Evolutionary conservation across 1,140 invertebrate genomes (phyloP), one percentile per base, ranked within the genome.

Genomic region (Eriocheir sinensis): DNA sequence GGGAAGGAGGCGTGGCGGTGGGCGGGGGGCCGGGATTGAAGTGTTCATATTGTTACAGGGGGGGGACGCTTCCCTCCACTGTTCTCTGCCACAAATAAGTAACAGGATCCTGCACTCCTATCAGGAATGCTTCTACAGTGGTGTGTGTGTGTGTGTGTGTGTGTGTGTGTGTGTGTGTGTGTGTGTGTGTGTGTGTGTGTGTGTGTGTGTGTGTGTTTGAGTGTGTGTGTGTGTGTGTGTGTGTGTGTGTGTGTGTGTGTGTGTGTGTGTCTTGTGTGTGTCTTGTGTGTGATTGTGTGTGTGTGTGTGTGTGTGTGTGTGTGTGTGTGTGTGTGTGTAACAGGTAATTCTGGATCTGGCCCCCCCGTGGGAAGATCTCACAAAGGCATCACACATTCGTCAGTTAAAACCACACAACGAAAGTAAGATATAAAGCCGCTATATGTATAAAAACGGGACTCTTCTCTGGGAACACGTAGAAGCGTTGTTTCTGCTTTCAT

Each of bases 281-380:
- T n/a, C n/a, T 32, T 88, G 85, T 88, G 85, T 88, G 85, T 88
- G 85, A 38, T 32, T 88, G 85, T 88, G 85, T 88, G 85, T 88
- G 34, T 88, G 85, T 88, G 34, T 88, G 85, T 88, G 34, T 88
- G 85, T 88, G 34, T 88, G 85, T 88, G 83, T 85, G 38, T 85
- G 83, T 83, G 34, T 85, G 83, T 41, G 38, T 85, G 30, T 86
- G 83, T 86, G n/a, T 72, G 60, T n/a, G n/a, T n/a, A n/a, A 72
- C 60, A 72, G 27, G n/a, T 4, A 72, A 72, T 21, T 72, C 40
- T 34, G 38, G 34, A 36, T 21, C 40, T 86, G n/a, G 27, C 3
- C 21, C 60, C 60, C 53, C 60, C 60, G n/a, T 8, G 8, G 60
- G n/a, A n/a, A n/a, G 60, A 72, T 21, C 60, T 72, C 60, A 72